Conservation (phyloP, 2,888 invertebrate species). For the Drosophila atripex region DNA sequence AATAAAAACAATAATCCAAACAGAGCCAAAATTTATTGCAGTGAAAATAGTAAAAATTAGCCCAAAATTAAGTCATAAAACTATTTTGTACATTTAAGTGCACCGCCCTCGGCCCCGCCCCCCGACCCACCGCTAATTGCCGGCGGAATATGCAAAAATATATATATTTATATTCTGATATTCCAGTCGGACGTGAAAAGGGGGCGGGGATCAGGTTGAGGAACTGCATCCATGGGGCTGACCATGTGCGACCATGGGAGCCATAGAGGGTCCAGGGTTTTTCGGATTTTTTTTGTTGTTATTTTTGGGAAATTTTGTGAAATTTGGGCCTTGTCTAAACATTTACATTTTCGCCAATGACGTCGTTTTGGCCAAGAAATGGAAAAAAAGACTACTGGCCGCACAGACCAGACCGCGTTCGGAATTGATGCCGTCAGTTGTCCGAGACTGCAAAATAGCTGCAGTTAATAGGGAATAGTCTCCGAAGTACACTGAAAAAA, state of each 20-base stretch:
- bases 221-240: constrained; percentile 9
- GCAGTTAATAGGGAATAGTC: constrained; percentile 11
- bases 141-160: constrained; percentile 19
- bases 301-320: constrained; percentile 21
- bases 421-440: constrained; percentile 54
- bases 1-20: constrained; percentile 30
- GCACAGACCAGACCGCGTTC: constrained; percentile 40
- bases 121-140: constrained; percentile 17
- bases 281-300: not conserved
- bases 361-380: constrained; percentile 51
- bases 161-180: not conserved
- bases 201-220: constrained; percentile 13
- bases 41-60: constrained; percentile 57
- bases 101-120: constrained; percentile 12
- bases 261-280: constrained; percentile 22
- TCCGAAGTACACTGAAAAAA: not conserved
- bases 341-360: constrained; percentile 75
- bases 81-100: constrained; percentile 70
- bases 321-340: constrained; percentile 67
- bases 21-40: constrained; percentile 48
- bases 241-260: constrained; percentile 25
- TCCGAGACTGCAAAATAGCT: constrained; percentile 51
- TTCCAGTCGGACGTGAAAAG: constrained; percentile 12
- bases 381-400: constrained; percentile 9
- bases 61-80: constrained; percentile 74